Percentiles rank a stretch among this genome's conserved stretches.
These are phyloP conservation scores for Nesospiza acunhae DNA, from an alignment of 2,113 vertebrate genomes.

Conservation along the genomic window DNA sequence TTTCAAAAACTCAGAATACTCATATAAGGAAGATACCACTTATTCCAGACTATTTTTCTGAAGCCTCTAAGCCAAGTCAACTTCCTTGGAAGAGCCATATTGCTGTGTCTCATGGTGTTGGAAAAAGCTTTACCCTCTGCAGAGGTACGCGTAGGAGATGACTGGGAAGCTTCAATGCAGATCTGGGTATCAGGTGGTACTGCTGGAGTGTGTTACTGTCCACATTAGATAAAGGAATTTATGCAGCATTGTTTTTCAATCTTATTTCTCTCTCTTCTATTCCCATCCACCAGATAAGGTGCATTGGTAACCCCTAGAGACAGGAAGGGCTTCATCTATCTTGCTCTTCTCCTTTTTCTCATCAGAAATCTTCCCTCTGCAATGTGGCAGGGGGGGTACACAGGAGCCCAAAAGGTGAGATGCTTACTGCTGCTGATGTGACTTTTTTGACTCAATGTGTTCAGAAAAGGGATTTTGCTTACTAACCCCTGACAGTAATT, in stretches of 20 bases:
- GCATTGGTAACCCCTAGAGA: not conserved
- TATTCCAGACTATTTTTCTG: not conserved
- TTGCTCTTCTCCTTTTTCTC: not conserved
- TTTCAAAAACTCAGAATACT: not conserved
- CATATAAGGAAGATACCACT: not conserved
- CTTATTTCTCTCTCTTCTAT: not conserved
- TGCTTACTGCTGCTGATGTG: not conserved
- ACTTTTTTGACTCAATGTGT: not conserved
- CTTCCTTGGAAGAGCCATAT: not conserved
- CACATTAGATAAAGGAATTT: not conserved
- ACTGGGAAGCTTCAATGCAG: not conserved
- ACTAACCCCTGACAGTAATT: constrained; percentile 15
- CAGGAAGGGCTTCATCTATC: not conserved
- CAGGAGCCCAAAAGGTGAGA: not conserved
- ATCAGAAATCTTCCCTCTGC: not conserved
- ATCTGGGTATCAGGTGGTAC: not conserved
- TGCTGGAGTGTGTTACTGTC: not conserved
- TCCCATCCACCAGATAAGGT: not conserved
- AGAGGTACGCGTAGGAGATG: fast-evolving
- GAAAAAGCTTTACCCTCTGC: not conserved
- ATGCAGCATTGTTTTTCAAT: not conserved
- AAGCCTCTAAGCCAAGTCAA: not conserved
- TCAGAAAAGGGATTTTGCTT: constrained; percentile 4
- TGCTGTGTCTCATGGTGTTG: not conserved
- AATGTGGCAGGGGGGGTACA: not conserved